Conservation (phyloP, 2,888 invertebrate species). For the Meiosimyza platycephala region DNA sequence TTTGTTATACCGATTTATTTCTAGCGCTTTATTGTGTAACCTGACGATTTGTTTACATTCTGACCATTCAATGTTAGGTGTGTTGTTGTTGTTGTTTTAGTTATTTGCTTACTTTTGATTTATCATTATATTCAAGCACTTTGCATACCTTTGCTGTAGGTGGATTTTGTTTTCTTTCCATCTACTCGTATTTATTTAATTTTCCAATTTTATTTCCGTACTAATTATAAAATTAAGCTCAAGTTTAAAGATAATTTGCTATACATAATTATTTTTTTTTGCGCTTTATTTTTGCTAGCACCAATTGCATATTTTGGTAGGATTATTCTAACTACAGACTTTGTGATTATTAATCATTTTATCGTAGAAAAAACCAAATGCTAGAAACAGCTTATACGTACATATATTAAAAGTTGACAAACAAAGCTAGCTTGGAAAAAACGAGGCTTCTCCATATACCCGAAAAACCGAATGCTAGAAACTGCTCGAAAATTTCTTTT, state of each 20-base stretch:
- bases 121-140: background rate
- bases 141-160: conserved; percentile 6
- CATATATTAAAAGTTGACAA: no score
- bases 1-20: no score
- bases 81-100: background rate
- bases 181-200: conserved; percentile 3
- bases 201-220: conserved; percentile 9
- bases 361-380: no score
- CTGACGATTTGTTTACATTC: conserved; percentile 10
- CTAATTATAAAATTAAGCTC: conserved; percentile 28
- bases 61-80: background rate
- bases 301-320: no score
- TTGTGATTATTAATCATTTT: no score
- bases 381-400: no score
- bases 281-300: no score
- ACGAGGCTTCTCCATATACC: no score
- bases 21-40: background rate
- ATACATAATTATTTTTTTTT: background rate
- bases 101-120: conserved; percentile 7
- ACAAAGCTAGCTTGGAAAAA: no score
- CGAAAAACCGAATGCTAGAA: no score
- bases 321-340: no score
- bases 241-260: background rate
- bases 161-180: background rate
- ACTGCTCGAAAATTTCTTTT: no score